Evolutionary conservation across 1,140 invertebrate genomes (phyloP), one percentile per base, ranked within the genome.

Genomic region (Myzus persicae): DNA sequence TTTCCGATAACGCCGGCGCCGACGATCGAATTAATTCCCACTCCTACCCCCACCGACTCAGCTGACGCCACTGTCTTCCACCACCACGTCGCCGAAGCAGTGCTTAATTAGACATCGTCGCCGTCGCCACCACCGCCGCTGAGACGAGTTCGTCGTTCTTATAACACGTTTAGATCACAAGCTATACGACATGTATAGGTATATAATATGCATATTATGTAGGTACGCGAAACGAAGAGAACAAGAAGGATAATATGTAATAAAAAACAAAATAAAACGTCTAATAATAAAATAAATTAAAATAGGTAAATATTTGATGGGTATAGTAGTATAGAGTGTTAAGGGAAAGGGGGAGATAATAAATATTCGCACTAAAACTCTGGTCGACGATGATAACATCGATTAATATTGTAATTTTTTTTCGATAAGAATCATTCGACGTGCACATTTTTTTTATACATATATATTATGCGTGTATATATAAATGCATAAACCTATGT

Each of bases 1-100:
- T 92, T 92, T 48, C 90, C 67, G 90, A 92, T 92, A 92, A 92
- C 90, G 76, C 76, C 59, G 90, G 90, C 90, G 90, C 90, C 90
- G 90, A 22, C 42, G 7, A 91, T 81, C 90, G 90, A 81, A 91
- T 91, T 91, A 76, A 76, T 91, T 91, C 59, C 90, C 51, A 36
- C 87, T 44, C 38, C 40, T 59, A 31, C 46, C 26, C 59, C 46
- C 85, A 22, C 26, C 42, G n/a, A 93, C 22, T 4, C 26, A 40
- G 44, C 14, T 38, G 22, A 22, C 1, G 59, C 40, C 38, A 31
- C 38, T 38, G 3, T 7, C 38, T 20, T 18, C 38, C 90, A 24
- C 36, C 59, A 40, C 26, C 59, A 26, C 40, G 36, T 89, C 22
- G 1, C 8, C 36, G 22, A n/a, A 36, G 36, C 36, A n/a, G 2